Conservation (phyloP, 2,888 invertebrate species). For the Phortica okadai region DNA sequence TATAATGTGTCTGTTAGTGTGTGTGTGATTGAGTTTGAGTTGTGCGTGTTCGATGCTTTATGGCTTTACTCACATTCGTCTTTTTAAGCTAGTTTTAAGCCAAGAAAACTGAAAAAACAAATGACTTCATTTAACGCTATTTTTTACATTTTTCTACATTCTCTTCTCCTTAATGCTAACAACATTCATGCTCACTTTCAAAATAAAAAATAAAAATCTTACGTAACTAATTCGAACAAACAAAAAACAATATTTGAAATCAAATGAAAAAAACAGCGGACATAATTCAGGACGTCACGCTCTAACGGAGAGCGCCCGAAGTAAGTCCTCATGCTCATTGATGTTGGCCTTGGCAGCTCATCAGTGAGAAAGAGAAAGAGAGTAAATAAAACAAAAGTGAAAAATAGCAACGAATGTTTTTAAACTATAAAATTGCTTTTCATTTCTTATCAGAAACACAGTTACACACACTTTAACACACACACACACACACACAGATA, state of each 20-base stretch:
- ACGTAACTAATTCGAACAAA: not conserved
- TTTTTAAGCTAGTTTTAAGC: constrained; percentile 21
- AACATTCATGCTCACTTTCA: constrained; percentile 46
- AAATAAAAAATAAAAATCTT: constrained; percentile 32
- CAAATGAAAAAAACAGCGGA: constrained; percentile 65
- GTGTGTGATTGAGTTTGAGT: constrained; percentile 1
- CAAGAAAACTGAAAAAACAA: not conserved
- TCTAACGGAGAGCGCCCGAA: constrained; percentile 76
- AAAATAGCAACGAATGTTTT: not conserved
- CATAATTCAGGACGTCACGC: constrained; percentile 77
- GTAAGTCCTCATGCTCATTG: constrained; percentile 65
- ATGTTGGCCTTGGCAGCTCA: constrained; percentile 28
- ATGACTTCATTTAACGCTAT: not conserved
- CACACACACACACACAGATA: constrained; percentile 16
- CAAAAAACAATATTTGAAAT: not conserved
- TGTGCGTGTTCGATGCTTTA: constrained; percentile 3
- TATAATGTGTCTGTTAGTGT: constrained; percentile 20
- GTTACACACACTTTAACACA: constrained; percentile 30
- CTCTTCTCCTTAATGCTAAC: constrained; percentile 28
- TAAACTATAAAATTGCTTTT: constrained; percentile 20
- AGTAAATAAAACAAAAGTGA: too few species aligned
- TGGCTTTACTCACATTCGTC: not conserved
- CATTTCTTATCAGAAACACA: constrained; percentile 29
- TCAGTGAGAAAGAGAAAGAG: not conserved
- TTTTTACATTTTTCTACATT: constrained; percentile 2